A percentile compares a stretch with the other conserved stretches of the same genome.
phyloP scores from a whole-genome alignment of 2,113 vertebrate genomes.

The Myocastor coypus region DNA sequence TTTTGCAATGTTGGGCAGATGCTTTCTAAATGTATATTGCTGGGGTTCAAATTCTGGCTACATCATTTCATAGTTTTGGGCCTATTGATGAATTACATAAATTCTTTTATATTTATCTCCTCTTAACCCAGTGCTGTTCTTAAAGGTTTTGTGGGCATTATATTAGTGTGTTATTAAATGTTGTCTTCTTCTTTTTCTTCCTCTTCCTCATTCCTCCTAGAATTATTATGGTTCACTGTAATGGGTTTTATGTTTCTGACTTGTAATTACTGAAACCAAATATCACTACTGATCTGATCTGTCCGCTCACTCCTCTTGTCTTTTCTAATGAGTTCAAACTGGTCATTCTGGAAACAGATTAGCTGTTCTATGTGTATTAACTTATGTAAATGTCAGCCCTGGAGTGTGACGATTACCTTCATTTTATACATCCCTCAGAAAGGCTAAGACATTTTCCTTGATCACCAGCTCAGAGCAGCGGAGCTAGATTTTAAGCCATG shows the following conservation, averaged over 20 bases:
- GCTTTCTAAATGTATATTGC: not conserved
- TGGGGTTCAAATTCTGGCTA: not conserved
- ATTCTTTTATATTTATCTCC: not conserved
- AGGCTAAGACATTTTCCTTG: not conserved
- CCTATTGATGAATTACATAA: not conserved
- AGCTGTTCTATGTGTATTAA: not conserved
- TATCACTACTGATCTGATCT: not conserved
- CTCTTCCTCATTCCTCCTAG: not conserved
- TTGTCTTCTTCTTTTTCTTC: fast-evolving
- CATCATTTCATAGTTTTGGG: not conserved
- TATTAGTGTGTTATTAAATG: not conserved
- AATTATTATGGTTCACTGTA: not conserved
- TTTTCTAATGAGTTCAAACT: not conserved
- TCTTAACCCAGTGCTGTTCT: not conserved
- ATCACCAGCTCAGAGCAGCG: not conserved
- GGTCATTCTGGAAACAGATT: not conserved
- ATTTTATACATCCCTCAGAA: not conserved
- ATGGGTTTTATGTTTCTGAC: not conserved
- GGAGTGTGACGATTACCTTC: not conserved
- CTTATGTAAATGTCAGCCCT: not conserved
- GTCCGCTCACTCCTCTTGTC: not conserved
- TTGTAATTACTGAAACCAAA: not conserved
- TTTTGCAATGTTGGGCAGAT: fast-evolving
- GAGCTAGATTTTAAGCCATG: not conserved
- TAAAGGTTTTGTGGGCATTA: not conserved